Conservation (phyloP, 2,797 vertebrate genomes). For the Bradypodion ventrale region DNA sequence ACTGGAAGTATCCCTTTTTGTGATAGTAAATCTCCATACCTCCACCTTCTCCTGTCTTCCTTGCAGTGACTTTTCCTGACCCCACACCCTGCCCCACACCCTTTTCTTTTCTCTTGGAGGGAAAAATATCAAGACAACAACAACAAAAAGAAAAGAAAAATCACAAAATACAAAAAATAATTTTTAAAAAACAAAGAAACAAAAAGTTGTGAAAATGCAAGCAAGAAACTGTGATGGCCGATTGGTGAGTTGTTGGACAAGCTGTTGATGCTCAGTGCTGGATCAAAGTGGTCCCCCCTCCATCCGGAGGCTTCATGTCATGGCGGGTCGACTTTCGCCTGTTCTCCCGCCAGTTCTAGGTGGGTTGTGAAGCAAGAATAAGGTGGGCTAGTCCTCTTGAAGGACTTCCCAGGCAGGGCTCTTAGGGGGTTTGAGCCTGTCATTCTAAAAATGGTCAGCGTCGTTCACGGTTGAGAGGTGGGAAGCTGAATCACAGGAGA, state of each 20-base stretch:
- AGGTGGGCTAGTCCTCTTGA: neutral
- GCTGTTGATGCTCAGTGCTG: conserved; percentile 13
- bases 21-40: conserved; percentile 58
- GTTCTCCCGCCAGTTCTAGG: neutral
- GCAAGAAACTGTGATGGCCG: neutral
- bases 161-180: neutral
- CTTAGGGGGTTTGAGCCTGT: too few species aligned
- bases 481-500: neutral
- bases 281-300: conserved; percentile 12
- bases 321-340: neutral
- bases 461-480: neutral
- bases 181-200: neutral
- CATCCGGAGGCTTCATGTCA: neutral
- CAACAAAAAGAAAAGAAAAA: too few species aligned
- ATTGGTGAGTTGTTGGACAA: neutral
- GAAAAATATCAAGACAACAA: too few species aligned
- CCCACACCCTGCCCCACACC: neutral
- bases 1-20: neutral
- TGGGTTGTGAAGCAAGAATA: neutral
- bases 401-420: conserved; percentile 3
- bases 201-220: neutral
- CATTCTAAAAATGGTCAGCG: neutral
- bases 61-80: conserved; percentile 51
- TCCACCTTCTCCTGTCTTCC: conserved; percentile 40
- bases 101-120: too few species aligned